Base-by-base conservation (phyloP, 2,797 vertebrate genomes). In the Notolepis coatsorum region DNA sequence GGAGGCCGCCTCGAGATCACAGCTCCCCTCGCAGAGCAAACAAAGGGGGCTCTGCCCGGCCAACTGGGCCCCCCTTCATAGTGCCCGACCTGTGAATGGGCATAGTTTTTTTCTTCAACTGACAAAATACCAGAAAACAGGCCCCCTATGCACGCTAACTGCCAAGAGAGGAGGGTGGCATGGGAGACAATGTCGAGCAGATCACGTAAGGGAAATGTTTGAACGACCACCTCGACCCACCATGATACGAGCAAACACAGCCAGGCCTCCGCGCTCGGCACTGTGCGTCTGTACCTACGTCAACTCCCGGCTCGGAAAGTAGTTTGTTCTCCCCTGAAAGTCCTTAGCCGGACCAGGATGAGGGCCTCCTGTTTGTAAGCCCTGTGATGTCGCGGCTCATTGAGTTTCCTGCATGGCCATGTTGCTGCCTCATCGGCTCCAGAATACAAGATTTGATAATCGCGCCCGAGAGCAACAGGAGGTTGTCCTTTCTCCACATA, bases 121-220 rank as follows among this genome's bases (percentile, higher is more conserved):
- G 82, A 73, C 82, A 84, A 48, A 66, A 60, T n/a, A 82, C 77
- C 68, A 84, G 71, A 84, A 83, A 85, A 81, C 72, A 65, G 80
- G 77, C 79, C 61, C 67, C 77, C 78, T 75, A 68, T 78, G 73
- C 56, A 54, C 49, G 50, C 55, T 67, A 65, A 50, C 70, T 83
- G 80, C 83, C 83, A 85, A 80, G 67, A 59, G 41, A 50, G 12
- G 27, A 30, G 76, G 67, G 65, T 68, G 71, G 84, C 68, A 72
- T 50, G 9, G 65, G 76, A 73, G 71, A 86, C 79, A 84, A 74
- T 78, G 79, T 54, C 65, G 42, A 72, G 42, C 58, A 54, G 71
- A 83, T 83, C 84, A 73, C 84, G 84, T 61, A 60, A 68, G 50
- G 60, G 71, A 65, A 75, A 67, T 73, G 77, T 82, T 81, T 84